phyloP scores from a whole-genome alignment of 2,888 invertebrate genomes.

The Lissocephala sabroskyi region DNA sequence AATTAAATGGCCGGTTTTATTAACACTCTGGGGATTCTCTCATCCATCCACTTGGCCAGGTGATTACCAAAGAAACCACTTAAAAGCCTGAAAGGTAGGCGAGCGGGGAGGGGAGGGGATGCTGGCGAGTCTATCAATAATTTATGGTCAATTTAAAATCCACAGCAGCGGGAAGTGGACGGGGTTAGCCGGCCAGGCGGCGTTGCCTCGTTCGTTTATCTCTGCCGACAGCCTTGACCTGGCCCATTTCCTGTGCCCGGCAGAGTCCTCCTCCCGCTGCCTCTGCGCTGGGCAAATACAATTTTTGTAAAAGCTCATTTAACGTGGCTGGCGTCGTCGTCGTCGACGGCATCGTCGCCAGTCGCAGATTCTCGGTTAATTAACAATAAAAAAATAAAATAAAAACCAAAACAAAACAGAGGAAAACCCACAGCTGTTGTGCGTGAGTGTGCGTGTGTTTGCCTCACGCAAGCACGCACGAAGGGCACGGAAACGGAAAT shows the following conservation, averaged over 20 bases:
- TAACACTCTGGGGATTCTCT: neutral
- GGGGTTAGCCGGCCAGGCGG: no score
- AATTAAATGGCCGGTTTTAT: slow-evolving; percentile 1
- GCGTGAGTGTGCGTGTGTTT: slow-evolving; percentile 2
- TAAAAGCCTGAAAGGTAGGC: no score
- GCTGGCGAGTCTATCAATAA: slow-evolving; percentile 32
- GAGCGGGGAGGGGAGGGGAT: no score
- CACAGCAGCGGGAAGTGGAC: no score
- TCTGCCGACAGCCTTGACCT: slow-evolving; percentile 45
- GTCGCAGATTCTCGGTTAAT: slow-evolving; percentile 34
- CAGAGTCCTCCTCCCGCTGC: neutral
- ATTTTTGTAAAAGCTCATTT: slow-evolving; percentile 40
- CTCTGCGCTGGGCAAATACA: slow-evolving; percentile 27
- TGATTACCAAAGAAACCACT: neutral
- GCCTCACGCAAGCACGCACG: slow-evolving; percentile 13
- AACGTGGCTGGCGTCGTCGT: slow-evolving; percentile 11
- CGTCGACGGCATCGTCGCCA: slow-evolving; percentile 1
- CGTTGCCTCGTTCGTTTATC: no score
- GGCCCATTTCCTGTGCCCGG: neutral
- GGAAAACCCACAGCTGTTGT: no score
- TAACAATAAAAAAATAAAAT: slow-evolving; percentile 56
- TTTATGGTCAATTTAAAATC: slow-evolving; percentile 42
- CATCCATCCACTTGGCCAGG: neutral
- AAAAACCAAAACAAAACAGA: no score
- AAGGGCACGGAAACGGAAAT: slow-evolving; percentile 48